Conservation (phyloP, 1,140 invertebrate genomes). For the Orchestia grillus region DNA sequence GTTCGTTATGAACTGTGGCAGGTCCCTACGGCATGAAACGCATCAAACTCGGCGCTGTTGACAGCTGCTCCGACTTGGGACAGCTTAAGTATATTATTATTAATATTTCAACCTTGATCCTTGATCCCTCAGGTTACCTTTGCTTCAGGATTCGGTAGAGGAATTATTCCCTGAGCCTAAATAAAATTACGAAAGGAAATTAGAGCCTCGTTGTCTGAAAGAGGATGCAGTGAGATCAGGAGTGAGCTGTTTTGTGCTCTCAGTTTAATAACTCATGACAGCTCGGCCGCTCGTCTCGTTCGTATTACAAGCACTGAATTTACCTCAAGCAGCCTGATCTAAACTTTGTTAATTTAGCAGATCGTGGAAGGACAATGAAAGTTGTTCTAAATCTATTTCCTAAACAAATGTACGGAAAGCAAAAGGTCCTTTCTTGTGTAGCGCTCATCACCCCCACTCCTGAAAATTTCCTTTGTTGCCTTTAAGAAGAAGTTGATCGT, state of each 20-base stretch:
- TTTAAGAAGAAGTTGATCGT: neutral
- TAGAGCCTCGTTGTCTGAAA: neutral
- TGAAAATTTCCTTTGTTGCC: neutral
- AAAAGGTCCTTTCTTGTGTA: neutral
- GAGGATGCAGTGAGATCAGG: neutral
- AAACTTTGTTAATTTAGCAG: neutral
- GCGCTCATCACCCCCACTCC: neutral
- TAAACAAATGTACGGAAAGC: neutral
- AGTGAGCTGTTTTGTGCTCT: neutral
- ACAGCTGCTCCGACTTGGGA: neutral
- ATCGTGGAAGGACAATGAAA: neutral
- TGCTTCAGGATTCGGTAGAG: neutral
- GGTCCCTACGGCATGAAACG: neutral
- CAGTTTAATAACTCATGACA: neutral
- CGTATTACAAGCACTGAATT: neutral
- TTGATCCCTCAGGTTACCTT: neutral
- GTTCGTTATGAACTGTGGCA: neutral
- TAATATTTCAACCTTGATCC: neutral
- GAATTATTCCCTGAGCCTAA: neutral
- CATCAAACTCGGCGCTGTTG: neutral
- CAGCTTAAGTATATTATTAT: neutral
- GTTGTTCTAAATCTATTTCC: neutral
- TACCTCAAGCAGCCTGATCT: neutral
- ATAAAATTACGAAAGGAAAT: neutral
- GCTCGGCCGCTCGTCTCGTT: neutral